These are phyloP conservation scores for Parasteatoda lunata DNA, from an alignment of 2,888 invertebrate genomes.

Conservation along the genomic window DNA sequence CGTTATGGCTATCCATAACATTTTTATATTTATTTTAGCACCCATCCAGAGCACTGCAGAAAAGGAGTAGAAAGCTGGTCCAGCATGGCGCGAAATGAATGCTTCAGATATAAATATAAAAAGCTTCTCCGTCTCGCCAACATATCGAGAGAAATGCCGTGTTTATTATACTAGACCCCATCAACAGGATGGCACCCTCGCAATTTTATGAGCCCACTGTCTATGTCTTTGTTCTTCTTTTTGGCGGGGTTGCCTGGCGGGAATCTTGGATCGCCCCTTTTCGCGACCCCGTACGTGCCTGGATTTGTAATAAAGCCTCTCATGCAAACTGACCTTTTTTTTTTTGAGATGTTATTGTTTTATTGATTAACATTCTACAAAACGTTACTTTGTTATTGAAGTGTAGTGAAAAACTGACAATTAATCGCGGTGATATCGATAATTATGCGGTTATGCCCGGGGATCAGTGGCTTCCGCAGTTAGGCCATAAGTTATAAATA, in stretches of 20 bases:
- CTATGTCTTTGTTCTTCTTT: background rate
- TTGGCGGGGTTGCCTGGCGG: conserved; percentile 2
- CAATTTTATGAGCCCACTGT: conserved; percentile 33
- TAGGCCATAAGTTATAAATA: too few relatives aligned
- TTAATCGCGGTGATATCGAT: too few relatives aligned
- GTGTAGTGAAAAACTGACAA: too few relatives aligned
- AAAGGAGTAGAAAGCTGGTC: conserved; percentile 26
- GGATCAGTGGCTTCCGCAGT: too few relatives aligned
- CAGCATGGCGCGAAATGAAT: conserved; percentile 36
- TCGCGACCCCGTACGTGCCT: too few relatives aligned
- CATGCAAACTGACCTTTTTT: too few relatives aligned
- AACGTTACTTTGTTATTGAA: too few relatives aligned
- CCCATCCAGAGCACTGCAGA: conserved; percentile 13
- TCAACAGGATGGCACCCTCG: conserved; percentile 41
- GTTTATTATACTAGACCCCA: conserved; percentile 47
- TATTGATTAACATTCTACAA: too few relatives aligned
- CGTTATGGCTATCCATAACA: conserved; percentile 4
- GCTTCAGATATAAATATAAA: conserved; percentile 59
- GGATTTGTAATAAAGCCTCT: too few relatives aligned
- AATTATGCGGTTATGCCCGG: too few relatives aligned
- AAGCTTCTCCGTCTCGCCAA: conserved; percentile 19
- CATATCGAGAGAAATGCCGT: conserved; percentile 25
- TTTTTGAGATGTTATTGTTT: too few relatives aligned
- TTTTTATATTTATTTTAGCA: conserved; percentile 12
- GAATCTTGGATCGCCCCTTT: too few relatives aligned